phyloP scores from a whole-genome alignment of 2,113 vertebrate species.

The Entomyzon cyanotis region DNA sequence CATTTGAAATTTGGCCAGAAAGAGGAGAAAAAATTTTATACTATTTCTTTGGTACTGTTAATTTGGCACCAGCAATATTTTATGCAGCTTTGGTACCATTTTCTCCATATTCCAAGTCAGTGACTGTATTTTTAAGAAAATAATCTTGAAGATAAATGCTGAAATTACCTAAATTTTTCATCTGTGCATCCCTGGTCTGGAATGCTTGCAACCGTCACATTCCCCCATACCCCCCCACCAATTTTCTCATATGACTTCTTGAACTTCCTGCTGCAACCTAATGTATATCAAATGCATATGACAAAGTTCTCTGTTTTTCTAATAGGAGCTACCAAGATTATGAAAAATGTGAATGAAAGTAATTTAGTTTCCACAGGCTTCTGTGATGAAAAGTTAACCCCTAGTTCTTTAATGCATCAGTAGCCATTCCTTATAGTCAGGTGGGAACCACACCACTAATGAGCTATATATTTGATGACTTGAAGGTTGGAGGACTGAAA shows the following conservation, averaged over 20 bases:
- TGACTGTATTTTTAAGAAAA: not conserved
- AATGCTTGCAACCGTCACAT: not conserved
- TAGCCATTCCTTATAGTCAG: not conserved
- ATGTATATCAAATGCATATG: not conserved
- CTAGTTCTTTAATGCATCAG: not conserved
- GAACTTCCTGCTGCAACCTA: not conserved
- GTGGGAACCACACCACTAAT: not conserved
- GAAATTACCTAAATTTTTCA: not conserved
- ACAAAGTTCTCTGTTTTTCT: not conserved
- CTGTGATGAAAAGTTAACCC: not conserved
- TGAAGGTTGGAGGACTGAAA: not conserved
- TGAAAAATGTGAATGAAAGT: not conserved
- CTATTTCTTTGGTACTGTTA: not conserved
- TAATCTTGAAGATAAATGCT: not conserved
- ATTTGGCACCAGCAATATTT: not conserved
- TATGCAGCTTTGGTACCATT: not conserved
- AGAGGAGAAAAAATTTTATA: not conserved
- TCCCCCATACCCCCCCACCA: accelerated
- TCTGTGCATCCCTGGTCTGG: not conserved
- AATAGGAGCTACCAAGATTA: not conserved
- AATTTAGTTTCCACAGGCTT: not conserved
- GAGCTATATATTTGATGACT: not conserved
- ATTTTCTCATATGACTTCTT: not conserved
- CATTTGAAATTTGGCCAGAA: not conserved
- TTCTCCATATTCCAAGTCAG: not conserved